Evolutionary conservation across 2,888 invertebrate genomes (phyloP).

Genomic region (Tipula vernalis): DNA sequence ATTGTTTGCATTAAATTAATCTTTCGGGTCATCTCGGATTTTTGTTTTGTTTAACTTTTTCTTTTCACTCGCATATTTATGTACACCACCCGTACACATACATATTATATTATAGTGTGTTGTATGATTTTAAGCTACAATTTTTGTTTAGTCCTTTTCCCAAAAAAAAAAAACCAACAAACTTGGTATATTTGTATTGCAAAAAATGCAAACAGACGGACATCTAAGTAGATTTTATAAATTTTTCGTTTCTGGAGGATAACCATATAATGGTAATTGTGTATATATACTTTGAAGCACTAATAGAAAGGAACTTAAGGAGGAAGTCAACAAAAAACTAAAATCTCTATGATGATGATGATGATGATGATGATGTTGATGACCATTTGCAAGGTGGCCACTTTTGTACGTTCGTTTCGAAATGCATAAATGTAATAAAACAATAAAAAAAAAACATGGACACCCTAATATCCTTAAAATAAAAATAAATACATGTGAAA

Average conservation of each 20-base stretch:
- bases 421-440: background rate
- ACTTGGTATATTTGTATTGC: background rate
- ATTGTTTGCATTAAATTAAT: slow-evolving; percentile 15
- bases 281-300: background rate
- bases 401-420: background rate
- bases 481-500: background rate
- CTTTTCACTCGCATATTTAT: background rate
- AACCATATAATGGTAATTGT: background rate
- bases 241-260: background rate
- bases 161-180: background rate
- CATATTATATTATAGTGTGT: background rate
- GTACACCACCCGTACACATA: background rate
- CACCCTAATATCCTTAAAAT: background rate
- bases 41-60: slow-evolving; percentile 1
- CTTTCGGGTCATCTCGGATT: slow-evolving; percentile 14
- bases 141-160: background rate
- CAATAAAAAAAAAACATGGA: background rate
- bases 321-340: background rate
- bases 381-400: background rate
- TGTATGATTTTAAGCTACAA: background rate
- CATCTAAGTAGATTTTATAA: background rate
- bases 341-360: background rate
- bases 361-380: background rate
- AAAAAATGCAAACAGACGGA: background rate
- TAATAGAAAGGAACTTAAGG: background rate